Evolutionary conservation across 2,888 invertebrate genomes (phyloP), one percentile per base, ranked within the genome.

Genomic region (Tinea semifulvella): DNA sequence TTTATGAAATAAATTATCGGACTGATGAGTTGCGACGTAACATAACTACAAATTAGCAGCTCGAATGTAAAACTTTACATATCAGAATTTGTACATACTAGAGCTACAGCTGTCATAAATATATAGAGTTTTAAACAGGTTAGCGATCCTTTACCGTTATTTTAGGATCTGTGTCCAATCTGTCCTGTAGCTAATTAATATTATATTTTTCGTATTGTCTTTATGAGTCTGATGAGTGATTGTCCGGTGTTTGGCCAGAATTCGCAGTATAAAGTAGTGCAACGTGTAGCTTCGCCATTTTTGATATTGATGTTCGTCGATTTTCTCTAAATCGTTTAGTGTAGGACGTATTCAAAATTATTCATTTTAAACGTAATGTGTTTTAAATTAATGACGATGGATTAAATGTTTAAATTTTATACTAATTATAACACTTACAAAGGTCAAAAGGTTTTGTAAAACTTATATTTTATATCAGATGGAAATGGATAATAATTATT

Each of bases 371-470:
- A 20, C 7, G 11, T 13, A 20, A 20, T 42, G 20, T 42, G 20
- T 20, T 18, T 20, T 20, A 42, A 20, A 25, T 42, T 25, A 27
- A 22, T 25, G 42, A 42, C 42, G 42, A 27, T 42, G 26, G 27
- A 26, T 22, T 22, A 22, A 42, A 42, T 16, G 16, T 22, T 42
- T 25, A 16, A 39, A 10, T 35, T 10, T n/a, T 18, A 35, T n/a
- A n/a, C n/a, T n/a, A n/a, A n/a, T n/a, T n/a, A n/a, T n/a, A n/a
- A n/a, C n/a, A n/a, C n/a, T n/a, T n/a, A n/a, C n/a, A n/a, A n/a
- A n/a, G n/a, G n/a, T n/a, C 22, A 22, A 31, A 31, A 31, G n/a
- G 31, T 31, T 31, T 31, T 14, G 11, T n/a, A 31, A 31, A 31
- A 31, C 31, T n/a, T n/a, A n/a, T n/a, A n/a, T n/a, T n/a, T n/a